These are phyloP conservation scores for Zapus hudsonius DNA, from an alignment of 2,113 vertebrate genomes.

Conservation along the genomic window DNA sequence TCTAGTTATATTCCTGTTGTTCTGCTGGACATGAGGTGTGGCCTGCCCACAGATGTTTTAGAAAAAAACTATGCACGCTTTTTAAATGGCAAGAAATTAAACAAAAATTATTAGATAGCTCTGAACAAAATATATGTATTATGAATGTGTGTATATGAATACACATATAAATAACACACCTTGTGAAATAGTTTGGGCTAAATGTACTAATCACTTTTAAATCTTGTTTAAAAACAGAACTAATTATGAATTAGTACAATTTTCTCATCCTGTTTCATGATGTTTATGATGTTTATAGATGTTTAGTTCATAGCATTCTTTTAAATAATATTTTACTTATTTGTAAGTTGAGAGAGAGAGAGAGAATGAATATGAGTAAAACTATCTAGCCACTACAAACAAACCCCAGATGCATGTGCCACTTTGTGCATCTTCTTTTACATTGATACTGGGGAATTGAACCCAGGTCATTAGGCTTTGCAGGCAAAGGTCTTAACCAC, in stretches of 20 bases:
- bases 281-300: background rate
- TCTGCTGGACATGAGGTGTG: background rate
- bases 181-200: background rate
- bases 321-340: too few species aligned
- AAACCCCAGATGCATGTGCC: too few species aligned
- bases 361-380: too few species aligned
- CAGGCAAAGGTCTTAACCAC: too few species aligned
- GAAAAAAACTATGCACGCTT: background rate
- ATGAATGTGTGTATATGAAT: background rate
- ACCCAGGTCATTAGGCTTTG: too few species aligned
- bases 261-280: background rate
- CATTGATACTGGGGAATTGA: too few species aligned
- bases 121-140: background rate
- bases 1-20: constrained; percentile 48
- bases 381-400: too few species aligned
- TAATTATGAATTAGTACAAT: background rate
- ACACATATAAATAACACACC: background rate
- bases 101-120: background rate
- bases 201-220: constrained; percentile 45
- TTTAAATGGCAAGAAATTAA: constrained; percentile 12
- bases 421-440: too few species aligned
- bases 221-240: background rate
- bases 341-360: too few species aligned
- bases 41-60: background rate
- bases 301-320: background rate